These are phyloP conservation scores for Caranx melampygus DNA, from an alignment of 2,113 vertebrate species.

Conservation along the genomic window DNA sequence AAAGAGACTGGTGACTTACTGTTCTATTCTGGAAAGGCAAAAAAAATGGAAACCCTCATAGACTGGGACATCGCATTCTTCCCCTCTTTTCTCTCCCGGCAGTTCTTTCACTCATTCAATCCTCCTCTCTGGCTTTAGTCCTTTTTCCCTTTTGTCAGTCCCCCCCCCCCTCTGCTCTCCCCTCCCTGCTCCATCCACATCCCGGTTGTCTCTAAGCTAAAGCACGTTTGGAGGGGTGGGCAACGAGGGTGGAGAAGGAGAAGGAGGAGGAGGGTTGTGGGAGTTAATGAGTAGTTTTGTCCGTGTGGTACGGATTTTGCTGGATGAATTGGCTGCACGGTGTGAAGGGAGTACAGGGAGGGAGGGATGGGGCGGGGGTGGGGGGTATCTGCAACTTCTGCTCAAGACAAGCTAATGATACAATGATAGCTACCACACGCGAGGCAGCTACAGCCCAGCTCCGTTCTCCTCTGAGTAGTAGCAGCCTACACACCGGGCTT, in stretches of 20 bases:
- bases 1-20: slow-evolving; percentile 82
- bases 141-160: slow-evolving; percentile 64
- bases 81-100: slow-evolving; percentile 62
- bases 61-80: slow-evolving; percentile 75
- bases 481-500: slow-evolving; percentile 64
- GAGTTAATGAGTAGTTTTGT: slow-evolving; percentile 77
- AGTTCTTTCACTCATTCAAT: slow-evolving; percentile 77
- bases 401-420: slow-evolving; percentile 54
- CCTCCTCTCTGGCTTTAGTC: slow-evolving; percentile 70
- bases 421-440: slow-evolving; percentile 61
- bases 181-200: slow-evolving; percentile 50
- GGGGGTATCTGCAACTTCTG: slow-evolving; percentile 29
- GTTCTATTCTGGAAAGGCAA: slow-evolving; percentile 78
- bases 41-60: slow-evolving; percentile 80
- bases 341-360: slow-evolving; percentile 26
- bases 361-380: too few species aligned
- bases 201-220: slow-evolving; percentile 69
- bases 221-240: slow-evolving; percentile 45
- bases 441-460: slow-evolving; percentile 37
- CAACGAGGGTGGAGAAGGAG: slow-evolving; percentile 33
- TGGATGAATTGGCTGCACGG: slow-evolving; percentile 46
- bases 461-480: slow-evolving; percentile 54
- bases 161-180: background rate
- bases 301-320: slow-evolving; percentile 55
- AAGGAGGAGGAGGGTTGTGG: slow-evolving; percentile 41